Conservation (phyloP, 2,113 vertebrate genomes). For the Gyps fulvus region DNA sequence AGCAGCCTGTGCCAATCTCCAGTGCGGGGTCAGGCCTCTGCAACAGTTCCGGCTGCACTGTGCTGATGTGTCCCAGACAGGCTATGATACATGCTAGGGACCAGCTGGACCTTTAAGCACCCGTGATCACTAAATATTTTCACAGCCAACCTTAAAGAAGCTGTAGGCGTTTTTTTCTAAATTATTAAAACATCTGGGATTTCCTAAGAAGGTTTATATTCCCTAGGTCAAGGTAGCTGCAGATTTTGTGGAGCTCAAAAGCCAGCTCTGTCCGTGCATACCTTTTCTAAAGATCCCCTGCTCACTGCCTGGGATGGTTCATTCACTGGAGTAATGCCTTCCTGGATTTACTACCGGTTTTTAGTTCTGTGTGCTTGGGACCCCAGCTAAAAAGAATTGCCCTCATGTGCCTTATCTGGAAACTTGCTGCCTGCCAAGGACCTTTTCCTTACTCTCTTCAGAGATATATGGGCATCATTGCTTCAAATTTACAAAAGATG, state of each 20-base stretch:
- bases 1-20: background rate
- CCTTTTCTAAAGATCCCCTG: background rate
- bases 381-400: background rate
- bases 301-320: background rate
- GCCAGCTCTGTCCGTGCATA: background rate
- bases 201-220: background rate
- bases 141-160: background rate
- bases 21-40: background rate
- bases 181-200: background rate
- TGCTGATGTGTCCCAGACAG: background rate
- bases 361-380: background rate
- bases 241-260: background rate
- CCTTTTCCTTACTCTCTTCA: background rate
- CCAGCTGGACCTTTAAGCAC: background rate
- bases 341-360: background rate
- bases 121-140: background rate
- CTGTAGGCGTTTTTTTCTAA: too few species aligned
- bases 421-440: background rate
- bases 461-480: rapidly evolving
- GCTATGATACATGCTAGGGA: background rate
- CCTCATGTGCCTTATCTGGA: background rate
- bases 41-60: background rate
- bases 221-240: background rate
- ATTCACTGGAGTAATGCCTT: background rate
- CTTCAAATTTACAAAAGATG: background rate